phyloP scores from a whole-genome alignment of 2,113 vertebrate genomes.

The Oophaga pumilio region DNA sequence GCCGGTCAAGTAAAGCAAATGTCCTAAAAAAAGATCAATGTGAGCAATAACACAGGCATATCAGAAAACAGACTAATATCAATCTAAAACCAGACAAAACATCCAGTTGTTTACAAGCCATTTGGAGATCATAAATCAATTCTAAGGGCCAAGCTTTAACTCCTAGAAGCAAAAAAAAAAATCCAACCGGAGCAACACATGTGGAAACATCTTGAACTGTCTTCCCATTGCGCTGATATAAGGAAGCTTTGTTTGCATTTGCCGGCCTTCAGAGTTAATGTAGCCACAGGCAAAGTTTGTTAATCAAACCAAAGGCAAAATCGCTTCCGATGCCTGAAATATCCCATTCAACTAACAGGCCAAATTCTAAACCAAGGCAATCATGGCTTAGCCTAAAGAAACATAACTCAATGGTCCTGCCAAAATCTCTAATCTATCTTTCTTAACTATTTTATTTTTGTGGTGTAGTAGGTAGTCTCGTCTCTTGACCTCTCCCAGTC shows the following conservation, averaged over 20 bases:
- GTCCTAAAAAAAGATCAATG: conserved; percentile 46
- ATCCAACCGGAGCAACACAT: conserved; percentile 35
- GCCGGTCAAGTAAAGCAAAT: conserved; percentile 20
- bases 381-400: conserved; percentile 49
- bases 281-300: conserved; percentile 58
- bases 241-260: conserved; percentile 56
- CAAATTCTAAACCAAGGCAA: conserved; percentile 48
- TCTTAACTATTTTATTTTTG: conserved; percentile 45
- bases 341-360: conserved; percentile 49
- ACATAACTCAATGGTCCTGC: conserved; percentile 31
- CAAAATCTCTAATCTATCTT: conserved; percentile 51
- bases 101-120: conserved; percentile 54
- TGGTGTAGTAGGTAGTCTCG: conserved; percentile 41
- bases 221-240: conserved; percentile 49
- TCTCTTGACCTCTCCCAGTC: conserved; percentile 38
- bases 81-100: conserved; percentile 57
- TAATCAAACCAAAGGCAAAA: conserved; percentile 58
- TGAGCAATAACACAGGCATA: conserved; percentile 39
- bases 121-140: conserved; percentile 56
- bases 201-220: conserved; percentile 54
- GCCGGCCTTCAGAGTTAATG: conserved; percentile 52
- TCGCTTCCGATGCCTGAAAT: conserved; percentile 57
- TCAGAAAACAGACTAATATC: conserved; percentile 55
- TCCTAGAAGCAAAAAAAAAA: conserved; percentile 32
- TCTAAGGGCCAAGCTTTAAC: conserved; percentile 29